Percentiles rank a stretch among this genome's conserved stretches.
These are phyloP conservation scores for Ecdyonurus torrentis DNA, from an alignment of 2,888 invertebrate species.

Conservation along the genomic window DNA sequence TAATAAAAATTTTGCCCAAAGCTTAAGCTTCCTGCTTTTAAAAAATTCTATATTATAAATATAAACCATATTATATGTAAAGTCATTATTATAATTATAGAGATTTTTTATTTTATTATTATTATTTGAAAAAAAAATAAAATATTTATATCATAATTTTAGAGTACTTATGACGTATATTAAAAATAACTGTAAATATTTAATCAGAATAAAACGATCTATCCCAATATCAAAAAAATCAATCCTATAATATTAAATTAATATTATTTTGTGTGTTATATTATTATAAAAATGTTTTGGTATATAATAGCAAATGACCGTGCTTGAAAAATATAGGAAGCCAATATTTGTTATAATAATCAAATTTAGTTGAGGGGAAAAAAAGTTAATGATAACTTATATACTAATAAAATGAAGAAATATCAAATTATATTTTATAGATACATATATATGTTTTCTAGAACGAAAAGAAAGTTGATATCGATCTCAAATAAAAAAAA, in stretches of 20 bases:
- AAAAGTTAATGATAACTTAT: no score
- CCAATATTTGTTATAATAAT: no score
- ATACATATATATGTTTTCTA: no score
- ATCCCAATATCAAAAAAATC: background rate
- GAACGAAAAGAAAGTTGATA: no score
- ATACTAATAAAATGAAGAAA: no score
- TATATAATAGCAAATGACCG: background rate
- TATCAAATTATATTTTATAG: no score
- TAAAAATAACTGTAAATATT: background rate
- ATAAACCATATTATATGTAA: background rate
- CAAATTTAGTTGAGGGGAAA: no score
- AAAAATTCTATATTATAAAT: background rate
- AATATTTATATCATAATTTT: background rate
- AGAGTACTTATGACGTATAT: no score
- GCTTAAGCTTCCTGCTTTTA: background rate
- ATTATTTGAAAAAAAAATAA: background rate
- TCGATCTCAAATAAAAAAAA: no score
- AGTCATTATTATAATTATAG: background rate
- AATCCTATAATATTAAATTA: no score
- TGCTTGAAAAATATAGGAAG: background rate
- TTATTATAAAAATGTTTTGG: background rate
- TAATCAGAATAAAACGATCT: background rate
- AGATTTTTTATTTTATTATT: background rate
- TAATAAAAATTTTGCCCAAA: background rate
- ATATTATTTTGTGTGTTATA: no score